A percentile compares a stretch with the other conserved stretches of the same genome.
phyloP scores from a whole-genome alignment of 2,113 vertebrate genomes.

The Cyprinodon variegatus region DNA sequence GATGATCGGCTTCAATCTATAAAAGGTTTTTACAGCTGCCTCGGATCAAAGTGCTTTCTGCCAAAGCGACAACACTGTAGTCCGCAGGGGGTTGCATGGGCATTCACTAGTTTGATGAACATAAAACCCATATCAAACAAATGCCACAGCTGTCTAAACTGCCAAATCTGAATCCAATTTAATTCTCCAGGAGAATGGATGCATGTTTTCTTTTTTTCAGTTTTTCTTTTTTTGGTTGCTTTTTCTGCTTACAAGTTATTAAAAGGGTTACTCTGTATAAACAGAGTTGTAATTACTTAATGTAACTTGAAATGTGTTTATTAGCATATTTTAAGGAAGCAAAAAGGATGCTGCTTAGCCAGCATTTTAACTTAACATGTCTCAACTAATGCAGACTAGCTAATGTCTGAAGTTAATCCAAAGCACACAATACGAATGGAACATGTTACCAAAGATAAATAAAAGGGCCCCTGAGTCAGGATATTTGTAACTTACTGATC shows the following conservation, averaged over 20 bases:
- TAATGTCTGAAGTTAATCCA: too few relatives aligned
- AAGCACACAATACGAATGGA: too few relatives aligned
- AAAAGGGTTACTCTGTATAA: conserved; percentile 34
- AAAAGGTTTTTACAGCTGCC: conserved; percentile 31
- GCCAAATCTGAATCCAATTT: conserved; percentile 40
- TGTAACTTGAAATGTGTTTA: conserved; percentile 19
- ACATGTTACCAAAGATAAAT: too few relatives aligned
- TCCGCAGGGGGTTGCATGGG: conserved; percentile 9
- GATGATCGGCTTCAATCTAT: conserved; percentile 26
- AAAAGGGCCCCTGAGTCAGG: too few relatives aligned
- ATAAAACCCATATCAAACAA: conserved; percentile 55
- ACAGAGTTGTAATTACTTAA: conserved; percentile 10
- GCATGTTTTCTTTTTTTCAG: conserved; percentile 18
- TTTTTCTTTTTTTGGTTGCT: conserved; percentile 15
- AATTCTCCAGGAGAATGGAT: conserved; percentile 24
- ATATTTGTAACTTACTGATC: too few relatives aligned
- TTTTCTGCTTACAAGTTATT: conserved; percentile 18
- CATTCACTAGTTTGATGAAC: conserved; percentile 55
- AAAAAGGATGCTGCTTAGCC: conserved; percentile 9
- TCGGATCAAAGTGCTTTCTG: conserved; percentile 24
- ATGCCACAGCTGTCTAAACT: conserved; percentile 66
- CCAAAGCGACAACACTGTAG: conserved; percentile 41
- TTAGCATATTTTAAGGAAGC: not conserved
- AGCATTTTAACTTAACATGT: too few relatives aligned
- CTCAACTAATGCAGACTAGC: too few relatives aligned